Evolutionary conservation across 2,797 vertebrate species (phyloP), one percentile per base, ranked within the genome.

Genomic region (Pseudomugil tenellus): DNA sequence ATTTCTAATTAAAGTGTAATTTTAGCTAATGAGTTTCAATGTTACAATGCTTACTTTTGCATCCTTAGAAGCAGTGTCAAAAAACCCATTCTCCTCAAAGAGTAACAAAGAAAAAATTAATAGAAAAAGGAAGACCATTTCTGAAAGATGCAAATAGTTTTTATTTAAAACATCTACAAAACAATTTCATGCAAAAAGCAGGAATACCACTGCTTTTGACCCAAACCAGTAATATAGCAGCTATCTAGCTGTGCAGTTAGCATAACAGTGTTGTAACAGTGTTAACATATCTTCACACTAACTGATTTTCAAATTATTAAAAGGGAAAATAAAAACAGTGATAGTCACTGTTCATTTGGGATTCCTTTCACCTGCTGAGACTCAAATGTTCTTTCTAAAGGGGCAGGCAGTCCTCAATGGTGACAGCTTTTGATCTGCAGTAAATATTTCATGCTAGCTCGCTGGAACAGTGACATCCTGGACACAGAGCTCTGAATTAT

Each of bases 371-470:
- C 80, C 67, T 62, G 72, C 80, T 7, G 74, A 49, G 68, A 49
- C 80, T 69, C 68, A 85, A 85, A 81, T 83, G 73, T 80, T 81
- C 76, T 76, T 80, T 77, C 84, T 80, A 70, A 88, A 89, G 85
- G 74, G 71, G 61, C 67, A 77, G 77, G 84, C 84, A 76, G 85
- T 88, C 76, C 77, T 85, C 82, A 79, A 70, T 77, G 77, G 86
- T 84, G 80, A 63, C 74, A 65, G 84, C 86, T 92, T 87, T 92
- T 93, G 91, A 92, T 93, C 90, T 76, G 79, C 6, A 70, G 84
- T 93, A 90, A 94, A 94, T 94, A 94, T 94, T 94, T 93, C 88
- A 93, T 92, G 84, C 72, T 59, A 76, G 82, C 81, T 85, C 51
- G 62, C 88, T 87, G 82, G 84, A 89, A 85, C 79, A 80, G 88